Base-by-base conservation (phyloP, 2,888 invertebrate genomes). In the Rotaria magnacalcarata region DNA sequence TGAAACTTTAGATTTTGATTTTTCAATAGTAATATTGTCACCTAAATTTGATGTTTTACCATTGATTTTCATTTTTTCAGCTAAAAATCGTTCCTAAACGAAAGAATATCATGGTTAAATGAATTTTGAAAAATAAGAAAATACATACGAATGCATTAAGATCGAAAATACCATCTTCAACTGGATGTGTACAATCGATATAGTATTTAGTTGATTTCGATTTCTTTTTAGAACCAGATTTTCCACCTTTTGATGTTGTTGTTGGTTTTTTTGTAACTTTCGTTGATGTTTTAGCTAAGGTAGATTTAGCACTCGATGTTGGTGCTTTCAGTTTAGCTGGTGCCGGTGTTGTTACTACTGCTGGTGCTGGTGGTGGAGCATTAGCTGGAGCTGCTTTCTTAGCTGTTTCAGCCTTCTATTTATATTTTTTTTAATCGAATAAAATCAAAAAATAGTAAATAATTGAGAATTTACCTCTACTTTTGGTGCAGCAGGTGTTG, bases 131-230 rank as follows among this genome's bases (percentile, higher is more conserved):
- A 52, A 84, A 24, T 4, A 84, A 67, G 21, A 74, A 56, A 34
- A 86, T 88, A 94, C 96, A 94, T 94, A 96, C 96, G 92, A 99
- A 99, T 92, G 96, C 96, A 52, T 94, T 94, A 87, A 96, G 95
- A 93, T 98, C 97, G 93, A 99, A 94, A 91, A 99, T 97, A 91
- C 96, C 97, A 92, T 99, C 99, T 92, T 99, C 99, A 56, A 97
- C 97, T 86, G 99, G 99, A 92, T 97, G 97, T 88, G 97, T 97
- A 93, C 98, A 99, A 92, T 99, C 99, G 47, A 87, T 85, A 52
- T 52, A 43, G 41, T 84, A 87, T 84, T 85, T 87, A 16, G 85
- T 84, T n/a, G 41, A 56, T 34, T 84, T 80, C 27, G 58, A 50
- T 85, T 86, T 86, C 60, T 86, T 86, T 85, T 86, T 86, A 50